Base-by-base conservation (phyloP, 2,797 vertebrate genomes). In the Neosilurus mollespiculum region DNA sequence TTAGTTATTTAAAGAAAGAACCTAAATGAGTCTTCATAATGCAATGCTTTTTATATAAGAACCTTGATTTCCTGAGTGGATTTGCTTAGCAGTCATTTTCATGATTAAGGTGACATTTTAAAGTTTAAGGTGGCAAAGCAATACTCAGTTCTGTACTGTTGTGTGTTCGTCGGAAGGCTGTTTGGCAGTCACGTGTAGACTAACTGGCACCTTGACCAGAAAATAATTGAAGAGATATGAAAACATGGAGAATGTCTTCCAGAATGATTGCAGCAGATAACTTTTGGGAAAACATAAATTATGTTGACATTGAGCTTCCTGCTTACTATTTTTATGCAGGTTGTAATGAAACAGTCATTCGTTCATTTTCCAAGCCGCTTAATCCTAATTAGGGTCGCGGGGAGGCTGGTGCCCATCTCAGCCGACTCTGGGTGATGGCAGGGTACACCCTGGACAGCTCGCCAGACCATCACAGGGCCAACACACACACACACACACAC, bases 11-110 rank as follows among this genome's bases (percentile, higher is more conserved):
- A 58, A 65, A 65, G 69, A 16, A 56, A 26, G 58, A 20, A 49
- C 66, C 71, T 4, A 53, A 71, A 64, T 79, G 67, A 64, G 66
- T 75, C 76, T 84, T 37, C 59, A 65, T 73, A 80, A 84, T 73
- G 11, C 78, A 73, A 58, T n/a, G 0, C 20, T n/a, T 66, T 43
- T 51, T 70, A 22, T 66, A 37, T 56, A 58, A 76, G 24, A 37
- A 43, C 64, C 24, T 78, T 54, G 51, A 69, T 77, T 77, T 20
- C 81, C 69, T 67, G 11, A 59, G 61, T 53, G 24, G 58, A 24
- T 24, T 77, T 78, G 43, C 78, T 80, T 62, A 67, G 43, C 62
- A 22, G 49, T 56, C 4, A 64, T 34, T 64, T 64, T n/a, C 53
- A 64, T 67, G 70, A 49, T 73, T 53, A 73, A 62, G 70, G 34